Percentiles rank a stretch among this genome's conserved stretches.
Conservation (phyloP, 53 echinoderm and acorn worm species). For the Luidia sarsii region DNA sequence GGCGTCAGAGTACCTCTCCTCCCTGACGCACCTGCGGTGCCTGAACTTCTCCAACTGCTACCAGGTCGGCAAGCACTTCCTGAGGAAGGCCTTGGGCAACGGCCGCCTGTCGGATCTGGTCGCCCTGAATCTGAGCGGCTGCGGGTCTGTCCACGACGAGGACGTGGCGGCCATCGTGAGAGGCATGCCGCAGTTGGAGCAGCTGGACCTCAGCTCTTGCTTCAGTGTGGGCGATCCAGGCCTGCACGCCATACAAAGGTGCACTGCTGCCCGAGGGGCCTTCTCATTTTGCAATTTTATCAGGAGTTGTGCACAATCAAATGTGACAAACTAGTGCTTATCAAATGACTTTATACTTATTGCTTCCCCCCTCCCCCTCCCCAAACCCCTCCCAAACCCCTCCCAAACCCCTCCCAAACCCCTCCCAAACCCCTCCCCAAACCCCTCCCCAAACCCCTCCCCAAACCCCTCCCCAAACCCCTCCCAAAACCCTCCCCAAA, state of each 20-base stretch:
- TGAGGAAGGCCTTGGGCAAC: constrained; percentile 30
- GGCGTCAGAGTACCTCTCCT: constrained; percentile 38
- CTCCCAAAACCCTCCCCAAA: too few species aligned
- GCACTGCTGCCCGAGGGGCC: background rate
- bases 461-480: too few species aligned
- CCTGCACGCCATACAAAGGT: constrained; percentile 69
- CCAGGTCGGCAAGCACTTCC: constrained; percentile 26
- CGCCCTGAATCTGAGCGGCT: constrained; percentile 71
- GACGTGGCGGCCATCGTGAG: constrained; percentile 68
- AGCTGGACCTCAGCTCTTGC: constrained; percentile 86
- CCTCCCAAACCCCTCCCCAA: too few species aligned
- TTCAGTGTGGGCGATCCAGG: constrained; percentile 51
- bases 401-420: too few species aligned
- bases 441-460: too few species aligned
- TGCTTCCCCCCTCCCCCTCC: too few species aligned
- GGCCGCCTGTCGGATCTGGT: constrained; percentile 20
- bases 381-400: too few species aligned
- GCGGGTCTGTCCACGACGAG: constrained; percentile 76
- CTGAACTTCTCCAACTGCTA: constrained; percentile 51
- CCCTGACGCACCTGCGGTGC: constrained; percentile 17
- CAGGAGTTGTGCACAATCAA: too few species aligned
- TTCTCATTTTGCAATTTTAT: too few species aligned
- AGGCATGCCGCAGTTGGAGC: constrained; percentile 64
- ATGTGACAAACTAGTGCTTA: too few species aligned
- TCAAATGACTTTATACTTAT: too few species aligned